A percentile compares a stretch with the other conserved stretches of the same genome.
These are phyloP conservation scores for Enteromius anoplus DNA, from an alignment of 2,797 vertebrate species.

Conservation along the genomic window DNA sequence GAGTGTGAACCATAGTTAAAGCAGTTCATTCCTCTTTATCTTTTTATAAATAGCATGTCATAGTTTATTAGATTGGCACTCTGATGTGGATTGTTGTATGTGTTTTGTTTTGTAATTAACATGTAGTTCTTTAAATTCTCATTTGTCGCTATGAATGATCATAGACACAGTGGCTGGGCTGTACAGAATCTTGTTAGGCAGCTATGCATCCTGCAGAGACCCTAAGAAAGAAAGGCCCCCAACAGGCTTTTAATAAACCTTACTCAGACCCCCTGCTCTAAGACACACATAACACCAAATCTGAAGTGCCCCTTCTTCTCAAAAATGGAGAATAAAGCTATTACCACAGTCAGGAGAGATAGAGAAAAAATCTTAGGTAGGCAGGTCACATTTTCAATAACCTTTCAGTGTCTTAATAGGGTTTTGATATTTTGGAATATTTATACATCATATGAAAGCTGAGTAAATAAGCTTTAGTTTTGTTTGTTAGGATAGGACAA, in stretches of 20 bases:
- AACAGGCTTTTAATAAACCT: slow-evolving; percentile 39
- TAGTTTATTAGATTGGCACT: not conserved
- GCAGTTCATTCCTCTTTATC: not conserved
- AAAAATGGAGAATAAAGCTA: slow-evolving; percentile 11
- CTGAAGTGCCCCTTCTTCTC: not conserved
- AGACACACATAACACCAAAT: slow-evolving; percentile 11
- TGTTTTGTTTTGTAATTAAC: slow-evolving; percentile 8
- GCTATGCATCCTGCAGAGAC: slow-evolving; percentile 14
- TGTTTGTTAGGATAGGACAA: no score
- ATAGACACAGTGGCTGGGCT: not conserved
- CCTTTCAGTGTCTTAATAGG: not conserved
- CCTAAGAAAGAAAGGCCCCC: not conserved
- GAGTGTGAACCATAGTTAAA: not conserved
- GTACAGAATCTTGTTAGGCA: not conserved
- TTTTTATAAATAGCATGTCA: slow-evolving; percentile 4
- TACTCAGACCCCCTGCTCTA: not conserved
- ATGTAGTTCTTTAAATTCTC: not conserved
- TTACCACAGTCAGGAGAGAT: not conserved
- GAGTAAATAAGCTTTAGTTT: no score
- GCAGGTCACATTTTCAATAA: not conserved
- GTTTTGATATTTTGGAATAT: no score
- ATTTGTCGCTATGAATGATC: not conserved
- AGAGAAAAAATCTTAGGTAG: not conserved
- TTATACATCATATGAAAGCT: no score
- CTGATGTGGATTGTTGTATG: not conserved